phyloP scores from a whole-genome alignment of 2,888 invertebrate species.

The Apodemia hepburni region DNA sequence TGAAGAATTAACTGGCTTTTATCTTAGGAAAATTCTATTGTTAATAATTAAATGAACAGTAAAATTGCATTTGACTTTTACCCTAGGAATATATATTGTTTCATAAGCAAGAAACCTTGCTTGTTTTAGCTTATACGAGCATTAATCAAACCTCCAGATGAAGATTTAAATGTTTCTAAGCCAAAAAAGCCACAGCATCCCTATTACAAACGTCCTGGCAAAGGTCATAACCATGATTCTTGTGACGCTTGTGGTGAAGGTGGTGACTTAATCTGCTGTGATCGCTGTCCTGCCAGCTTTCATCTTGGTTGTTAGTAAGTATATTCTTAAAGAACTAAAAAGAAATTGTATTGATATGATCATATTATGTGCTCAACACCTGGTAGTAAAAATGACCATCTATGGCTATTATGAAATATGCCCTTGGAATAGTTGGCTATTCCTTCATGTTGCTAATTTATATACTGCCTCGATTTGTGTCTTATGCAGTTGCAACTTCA shows the following conservation, averaged over 20 bases:
- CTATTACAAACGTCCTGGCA: conserved; percentile 92
- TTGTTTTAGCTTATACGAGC: conserved; percentile 90
- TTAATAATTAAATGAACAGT: conserved; percentile 32
- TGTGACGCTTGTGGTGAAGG: conserved; percentile 98
- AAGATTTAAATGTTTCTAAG: conserved; percentile 82
- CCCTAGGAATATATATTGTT: not conserved
- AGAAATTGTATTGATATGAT: too few relatives aligned
- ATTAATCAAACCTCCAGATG: conserved; percentile 92
- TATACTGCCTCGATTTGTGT: too few relatives aligned
- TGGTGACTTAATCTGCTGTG: conserved; percentile 97
- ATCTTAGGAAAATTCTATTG: too few relatives aligned
- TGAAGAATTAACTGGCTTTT: too few relatives aligned
- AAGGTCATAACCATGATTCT: conserved; percentile 94
- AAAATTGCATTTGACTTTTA: conserved; percentile 33
- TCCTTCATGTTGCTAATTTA: too few relatives aligned
- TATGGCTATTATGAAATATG: too few relatives aligned
- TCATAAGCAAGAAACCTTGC: conserved; percentile 18
- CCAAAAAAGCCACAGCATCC: conserved; percentile 86
- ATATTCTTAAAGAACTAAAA: not conserved
- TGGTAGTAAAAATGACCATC: too few relatives aligned
- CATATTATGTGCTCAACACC: too few relatives aligned
- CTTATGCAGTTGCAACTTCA: too few relatives aligned
- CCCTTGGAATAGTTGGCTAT: too few relatives aligned
- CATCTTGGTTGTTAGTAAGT: conserved; percentile 97
- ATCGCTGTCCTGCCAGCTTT: conserved; percentile 97